Evolutionary conservation across 2,888 invertebrate genomes (phyloP).

Genomic region (Leptinotarsa rubiginosa): DNA sequence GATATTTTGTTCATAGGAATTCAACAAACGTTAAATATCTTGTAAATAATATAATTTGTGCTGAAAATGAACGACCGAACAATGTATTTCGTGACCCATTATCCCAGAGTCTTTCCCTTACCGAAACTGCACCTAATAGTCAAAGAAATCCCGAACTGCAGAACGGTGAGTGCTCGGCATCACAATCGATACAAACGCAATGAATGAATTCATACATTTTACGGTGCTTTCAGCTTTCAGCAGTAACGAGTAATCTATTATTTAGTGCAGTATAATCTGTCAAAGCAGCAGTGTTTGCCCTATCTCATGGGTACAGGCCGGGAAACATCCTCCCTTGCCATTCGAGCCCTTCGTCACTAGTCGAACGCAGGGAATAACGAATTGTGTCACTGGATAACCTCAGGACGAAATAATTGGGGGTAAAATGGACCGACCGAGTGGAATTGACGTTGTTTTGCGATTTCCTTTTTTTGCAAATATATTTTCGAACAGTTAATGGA

Average conservation of each 20-base stretch:
- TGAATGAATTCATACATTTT: slow-evolving; percentile 44
- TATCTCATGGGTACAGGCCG: slow-evolving; percentile 59
- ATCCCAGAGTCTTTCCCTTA: no score
- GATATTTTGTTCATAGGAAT: no score
- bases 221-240: slow-evolving; percentile 45
- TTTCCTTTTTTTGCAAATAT: slow-evolving; percentile 29
- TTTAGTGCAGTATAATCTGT: slow-evolving; percentile 62
- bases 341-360: slow-evolving; percentile 25
- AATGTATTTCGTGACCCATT: no score
- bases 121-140: background rate
- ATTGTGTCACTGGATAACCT: slow-evolving; percentile 48
- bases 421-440: slow-evolving; percentile 57
- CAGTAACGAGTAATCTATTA: slow-evolving; percentile 59
- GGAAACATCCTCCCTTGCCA: slow-evolving; percentile 33
- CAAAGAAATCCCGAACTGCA: background rate
- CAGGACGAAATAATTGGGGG: slow-evolving; percentile 57
- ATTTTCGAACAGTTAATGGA: background rate
- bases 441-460: slow-evolving; percentile 55
- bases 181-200: slow-evolving; percentile 19
- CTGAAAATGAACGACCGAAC: no score
- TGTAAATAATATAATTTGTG: no score
- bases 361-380: slow-evolving; percentile 41
- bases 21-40: no score
- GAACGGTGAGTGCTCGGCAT: background rate
- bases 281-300: slow-evolving; percentile 60